These are phyloP conservation scores for Myotis pilosus DNA, from an alignment of 2,797 vertebrate genomes.

Conservation along the genomic window DNA sequence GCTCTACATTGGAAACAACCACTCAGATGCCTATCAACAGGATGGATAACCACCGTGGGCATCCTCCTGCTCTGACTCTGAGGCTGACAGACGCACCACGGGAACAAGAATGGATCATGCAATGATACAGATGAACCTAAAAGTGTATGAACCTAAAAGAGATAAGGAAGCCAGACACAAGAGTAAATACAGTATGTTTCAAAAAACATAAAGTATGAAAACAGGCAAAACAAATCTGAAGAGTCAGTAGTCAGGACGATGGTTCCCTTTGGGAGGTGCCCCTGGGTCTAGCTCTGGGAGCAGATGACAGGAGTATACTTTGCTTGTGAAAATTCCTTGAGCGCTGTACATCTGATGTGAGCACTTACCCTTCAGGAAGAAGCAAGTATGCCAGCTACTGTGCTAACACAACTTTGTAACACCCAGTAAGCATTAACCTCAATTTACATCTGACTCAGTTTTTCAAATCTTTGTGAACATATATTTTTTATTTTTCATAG, in stretches of 20 bases:
- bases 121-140: neutral
- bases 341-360: neutral
- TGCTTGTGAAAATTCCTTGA: too few relatives aligned
- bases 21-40: too few relatives aligned
- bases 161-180: neutral
- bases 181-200: neutral
- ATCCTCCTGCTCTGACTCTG: fast-evolving
- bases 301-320: too few relatives aligned
- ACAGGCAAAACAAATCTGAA: neutral
- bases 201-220: neutral
- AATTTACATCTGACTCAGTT: neutral
- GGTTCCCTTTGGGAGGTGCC: neutral
- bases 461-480: neutral
- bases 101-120: neutral
- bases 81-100: neutral
- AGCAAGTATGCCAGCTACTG: neutral
- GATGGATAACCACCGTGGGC: neutral
- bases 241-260: neutral
- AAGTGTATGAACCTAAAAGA: neutral
- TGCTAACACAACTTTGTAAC: neutral
- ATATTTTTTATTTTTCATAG: neutral
- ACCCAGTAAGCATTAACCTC: neutral
- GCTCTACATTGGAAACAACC: neutral
- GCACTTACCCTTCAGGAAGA: too few relatives aligned
- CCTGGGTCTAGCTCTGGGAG: neutral